Evolutionary conservation across 2,113 vertebrate genomes (phyloP), one percentile per base, ranked within the genome.

Genomic region (Diadophis punctatus): DNA sequence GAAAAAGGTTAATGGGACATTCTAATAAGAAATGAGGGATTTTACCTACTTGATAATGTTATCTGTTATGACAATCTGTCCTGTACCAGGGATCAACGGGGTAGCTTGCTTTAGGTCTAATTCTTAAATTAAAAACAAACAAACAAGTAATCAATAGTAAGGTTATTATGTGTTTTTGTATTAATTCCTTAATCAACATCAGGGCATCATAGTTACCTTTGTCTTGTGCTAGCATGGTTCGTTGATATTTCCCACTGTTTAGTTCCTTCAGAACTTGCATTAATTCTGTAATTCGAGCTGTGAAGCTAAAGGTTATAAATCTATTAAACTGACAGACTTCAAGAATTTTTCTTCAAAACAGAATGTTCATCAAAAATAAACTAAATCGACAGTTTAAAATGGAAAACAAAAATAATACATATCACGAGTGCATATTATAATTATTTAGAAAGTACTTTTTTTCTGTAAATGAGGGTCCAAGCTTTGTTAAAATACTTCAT

Each of bases 211-310:
- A 80, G 6, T 91, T 97, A 99, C 99, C 99, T 94, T 96, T 99
- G 84, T 99, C 98, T 49, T 99, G 98, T 0, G 98, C 97, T 52
- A 99, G 96, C 99, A 99, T 99, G 68, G 99, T 99, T 63, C 99
- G 98, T 23, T 99, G 98, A 7, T 99, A 99, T 98, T 97, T 99
- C 93, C 99, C 99, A 93, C 96, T 92, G 90, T 99, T 99, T 96
- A 99, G 97, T 87, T 99, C 99, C 94, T 98, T 99, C 87, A 99
- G 97, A 91, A 99, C 99, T 94, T 98, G 98, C 97, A 98, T 99
- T 95, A 99, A 97, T 96, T 99, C 99, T 34, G 99, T 99, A 96
- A 99, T 99, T 49, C 99, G 98, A 94, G 98, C 96, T 48, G 99
- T 99, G 96, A 99, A 99, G 87, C 99, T 99, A 91, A 53, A 92